These are phyloP conservation scores for Notoglanidium macrostoma DNA, from an alignment of 2,797 vertebrate genomes.

Conservation along the genomic window DNA sequence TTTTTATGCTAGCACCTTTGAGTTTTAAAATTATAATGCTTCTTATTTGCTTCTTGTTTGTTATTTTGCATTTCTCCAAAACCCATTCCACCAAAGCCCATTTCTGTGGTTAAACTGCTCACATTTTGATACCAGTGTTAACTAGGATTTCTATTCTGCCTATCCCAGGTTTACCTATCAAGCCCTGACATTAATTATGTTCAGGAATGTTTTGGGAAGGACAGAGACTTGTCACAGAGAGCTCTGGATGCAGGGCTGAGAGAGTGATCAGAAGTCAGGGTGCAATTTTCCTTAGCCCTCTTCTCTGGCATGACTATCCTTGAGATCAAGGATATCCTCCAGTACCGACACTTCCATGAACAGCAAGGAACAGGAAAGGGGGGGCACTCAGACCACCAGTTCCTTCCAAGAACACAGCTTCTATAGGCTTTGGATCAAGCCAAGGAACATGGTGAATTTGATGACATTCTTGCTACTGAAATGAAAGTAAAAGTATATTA, in stretches of 20 bases:
- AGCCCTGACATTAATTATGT: background rate
- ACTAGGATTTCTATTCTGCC: background rate
- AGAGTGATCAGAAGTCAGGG: background rate
- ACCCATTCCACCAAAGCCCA: background rate
- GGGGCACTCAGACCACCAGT: background rate
- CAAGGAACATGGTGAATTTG: background rate
- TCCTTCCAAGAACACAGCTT: background rate
- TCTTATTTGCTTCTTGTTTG: background rate
- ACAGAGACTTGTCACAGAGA: background rate
- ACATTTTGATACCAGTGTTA: background rate
- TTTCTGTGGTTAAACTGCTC: background rate
- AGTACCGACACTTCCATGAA: background rate
- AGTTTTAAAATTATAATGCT: background rate
- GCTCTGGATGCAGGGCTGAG: background rate
- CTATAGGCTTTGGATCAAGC: background rate
- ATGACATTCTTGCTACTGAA: background rate
- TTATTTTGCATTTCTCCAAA: background rate
- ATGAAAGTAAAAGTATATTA: background rate
- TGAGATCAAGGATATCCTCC: slow-evolving; percentile 9
- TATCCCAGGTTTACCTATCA: background rate
- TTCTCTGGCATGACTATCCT: background rate
- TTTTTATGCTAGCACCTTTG: background rate
- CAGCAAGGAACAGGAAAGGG: slow-evolving; percentile 3
- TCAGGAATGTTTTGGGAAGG: background rate
- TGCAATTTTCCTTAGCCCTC: background rate